phyloP scores from a whole-genome alignment of 2,113 vertebrate species.

The Bujurquina vittata region DNA sequence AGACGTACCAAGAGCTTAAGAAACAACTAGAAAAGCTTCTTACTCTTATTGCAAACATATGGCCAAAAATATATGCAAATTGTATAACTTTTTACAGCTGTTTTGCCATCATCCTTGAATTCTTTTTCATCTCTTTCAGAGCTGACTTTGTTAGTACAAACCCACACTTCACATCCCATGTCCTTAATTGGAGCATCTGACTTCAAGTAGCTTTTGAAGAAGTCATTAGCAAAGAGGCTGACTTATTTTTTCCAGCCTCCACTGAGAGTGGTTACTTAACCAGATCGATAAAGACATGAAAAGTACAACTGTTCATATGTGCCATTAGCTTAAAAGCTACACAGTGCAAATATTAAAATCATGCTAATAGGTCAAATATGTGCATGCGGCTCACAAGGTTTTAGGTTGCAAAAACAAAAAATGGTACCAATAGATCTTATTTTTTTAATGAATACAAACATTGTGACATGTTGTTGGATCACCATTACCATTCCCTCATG shows the following conservation, averaged over 20 bases:
- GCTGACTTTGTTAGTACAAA: neutral
- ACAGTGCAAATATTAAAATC: neutral
- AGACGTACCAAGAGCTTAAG: too few relatives aligned
- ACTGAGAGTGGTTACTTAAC: neutral
- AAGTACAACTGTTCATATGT: neutral
- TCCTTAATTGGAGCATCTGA: neutral
- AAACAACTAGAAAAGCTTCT: too few relatives aligned
- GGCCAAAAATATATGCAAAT: neutral
- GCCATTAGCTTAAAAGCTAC: neutral
- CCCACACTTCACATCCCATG: neutral
- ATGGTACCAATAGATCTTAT: neutral
- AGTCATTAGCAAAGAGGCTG: neutral
- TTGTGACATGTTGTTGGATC: too few relatives aligned
- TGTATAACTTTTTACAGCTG: too few relatives aligned
- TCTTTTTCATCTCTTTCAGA: neutral
- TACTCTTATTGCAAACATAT: neutral
- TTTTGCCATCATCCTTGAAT: neutral
- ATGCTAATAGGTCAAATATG: neutral
- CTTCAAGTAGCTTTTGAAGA: neutral
- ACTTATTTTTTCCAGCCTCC: neutral
- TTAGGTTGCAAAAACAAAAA: neutral
- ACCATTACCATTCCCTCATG: too few relatives aligned
- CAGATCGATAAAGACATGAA: neutral
- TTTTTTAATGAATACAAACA: neutral
- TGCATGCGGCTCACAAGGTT: neutral